Base-by-base conservation (phyloP, 1,140 invertebrate genomes). In the Pseudomyrmex pallidus region DNA sequence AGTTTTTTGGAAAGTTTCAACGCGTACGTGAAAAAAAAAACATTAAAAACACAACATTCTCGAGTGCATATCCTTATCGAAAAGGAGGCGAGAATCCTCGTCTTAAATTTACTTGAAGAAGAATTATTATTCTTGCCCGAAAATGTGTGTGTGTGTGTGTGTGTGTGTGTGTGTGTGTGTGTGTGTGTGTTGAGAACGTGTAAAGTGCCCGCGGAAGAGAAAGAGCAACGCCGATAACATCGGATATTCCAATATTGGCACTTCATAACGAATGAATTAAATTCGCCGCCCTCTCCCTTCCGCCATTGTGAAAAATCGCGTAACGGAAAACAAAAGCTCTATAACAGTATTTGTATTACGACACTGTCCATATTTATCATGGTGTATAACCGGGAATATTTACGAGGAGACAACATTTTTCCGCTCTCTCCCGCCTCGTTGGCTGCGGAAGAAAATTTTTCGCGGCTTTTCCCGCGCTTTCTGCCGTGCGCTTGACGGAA, bases 261-360 rank as follows among this genome's bases (percentile, higher is more conserved):
- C 54, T 80, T 61, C 59, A 72, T 80, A 80, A 80, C 76, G 76
- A 80, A 80, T 80, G 76, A 80, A 80, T 72, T 80, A 80, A 80
- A 80, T 80, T 72, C 54, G n/a, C 44, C 54, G 62, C 25, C 56
- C 74, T 77, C 48, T 80, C 35, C 5, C 35, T 35, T 54, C 70
- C 54, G 52, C 17, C 54, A 48, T 44, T 25, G 52, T 12, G 25
- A 59, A 70, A 78, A 78, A 68, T 78, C 54, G 54, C 20, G 15
- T 12, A 22, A 59, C 25, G 35, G 57, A 61, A 67, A 80, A 78
- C 35, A 35, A 59, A 48, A 57, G 46, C n/a, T 17, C 22, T 70
- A 70, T 80, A 70, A 70, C 64, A 72, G 70, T 80, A 80, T 80
- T 80, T 80, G 54, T 59, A 10, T 54, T 63, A 80, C 66, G 46